phyloP scores from a whole-genome alignment of 2,888 invertebrate genomes.

The Spatulosminthurus flaviceps region DNA sequence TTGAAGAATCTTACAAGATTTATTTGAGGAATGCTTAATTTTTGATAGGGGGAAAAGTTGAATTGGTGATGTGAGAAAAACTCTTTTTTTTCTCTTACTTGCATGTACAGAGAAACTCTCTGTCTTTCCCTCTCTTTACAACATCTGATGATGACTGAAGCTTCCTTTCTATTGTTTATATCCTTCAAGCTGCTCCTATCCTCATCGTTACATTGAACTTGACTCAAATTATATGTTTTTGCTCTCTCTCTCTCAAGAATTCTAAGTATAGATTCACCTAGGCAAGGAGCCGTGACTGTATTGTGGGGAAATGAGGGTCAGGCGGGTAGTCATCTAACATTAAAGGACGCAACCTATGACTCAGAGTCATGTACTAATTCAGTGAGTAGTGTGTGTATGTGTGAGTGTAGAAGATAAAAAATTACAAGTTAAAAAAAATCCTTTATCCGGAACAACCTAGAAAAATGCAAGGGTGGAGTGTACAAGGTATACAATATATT shows the following conservation, averaged over 20 bases:
- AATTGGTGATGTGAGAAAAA: too few relatives aligned
- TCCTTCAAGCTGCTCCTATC: constrained; percentile 16
- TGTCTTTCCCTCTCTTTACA: neutral
- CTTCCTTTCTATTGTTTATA: constrained; percentile 12
- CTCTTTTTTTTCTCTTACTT: too few relatives aligned
- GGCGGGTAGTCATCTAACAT: neutral
- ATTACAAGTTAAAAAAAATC: too few relatives aligned
- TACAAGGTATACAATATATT: too few relatives aligned
- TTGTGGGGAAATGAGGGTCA: constrained; percentile 21
- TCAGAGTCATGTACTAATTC: too few relatives aligned
- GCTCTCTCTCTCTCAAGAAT: neutral
- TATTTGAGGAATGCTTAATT: too few relatives aligned
- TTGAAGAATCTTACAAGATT: too few relatives aligned
- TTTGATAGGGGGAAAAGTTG: too few relatives aligned
- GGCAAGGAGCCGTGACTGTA: neutral
- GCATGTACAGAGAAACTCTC: neutral
- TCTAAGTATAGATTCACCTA: constrained; percentile 6
- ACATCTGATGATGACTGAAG: neutral
- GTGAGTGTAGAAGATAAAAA: too few relatives aligned
- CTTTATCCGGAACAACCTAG: too few relatives aligned
- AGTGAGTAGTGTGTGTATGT: too few relatives aligned
- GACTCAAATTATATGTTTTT: constrained; percentile 20
- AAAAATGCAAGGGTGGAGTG: too few relatives aligned
- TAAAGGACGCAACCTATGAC: neutral
- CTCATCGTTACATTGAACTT: constrained; percentile 25